These are phyloP conservation scores for Aricia agestis DNA, from an alignment of 1,140 invertebrate genomes.

Conservation along the genomic window DNA sequence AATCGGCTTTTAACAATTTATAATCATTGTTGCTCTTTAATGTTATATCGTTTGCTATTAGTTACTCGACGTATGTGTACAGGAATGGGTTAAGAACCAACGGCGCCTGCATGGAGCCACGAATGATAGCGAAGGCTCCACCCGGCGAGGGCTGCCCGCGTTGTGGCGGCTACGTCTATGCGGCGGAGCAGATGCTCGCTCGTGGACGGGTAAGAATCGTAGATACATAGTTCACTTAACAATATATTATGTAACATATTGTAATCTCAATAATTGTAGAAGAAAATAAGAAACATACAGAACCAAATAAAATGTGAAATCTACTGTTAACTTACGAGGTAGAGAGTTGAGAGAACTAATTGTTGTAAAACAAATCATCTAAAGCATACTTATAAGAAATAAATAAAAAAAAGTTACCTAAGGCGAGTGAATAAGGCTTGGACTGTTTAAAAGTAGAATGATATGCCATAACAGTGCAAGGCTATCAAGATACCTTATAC, in stretches of 20 bases:
- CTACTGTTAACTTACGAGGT: no score
- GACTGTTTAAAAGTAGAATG: no score
- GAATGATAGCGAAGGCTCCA: constrained; percentile 88
- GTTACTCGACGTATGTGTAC: constrained; percentile 44
- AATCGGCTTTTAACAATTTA: constrained; percentile 67
- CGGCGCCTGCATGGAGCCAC: constrained; percentile 81
- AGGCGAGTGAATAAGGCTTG: no score
- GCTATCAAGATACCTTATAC: no score
- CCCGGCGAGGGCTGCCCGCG: constrained; percentile 92
- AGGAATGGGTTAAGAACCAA: constrained; percentile 62
- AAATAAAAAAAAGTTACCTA: no score
- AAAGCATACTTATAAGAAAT: no score
- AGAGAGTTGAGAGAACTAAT: no score
- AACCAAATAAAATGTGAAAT: background rate
- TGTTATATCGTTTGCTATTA: constrained; percentile 23
- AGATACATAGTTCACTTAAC: background rate
- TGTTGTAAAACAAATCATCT: no score
- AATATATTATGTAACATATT: background rate
- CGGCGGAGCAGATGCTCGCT: constrained; percentile 95
- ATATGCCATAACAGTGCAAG: no score
- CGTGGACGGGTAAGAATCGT: constrained; percentile 85
- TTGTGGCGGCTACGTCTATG: constrained; percentile 94
- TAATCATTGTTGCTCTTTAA: constrained; percentile 50
- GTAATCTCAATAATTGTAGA: background rate
- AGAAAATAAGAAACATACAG: background rate